Base-by-base conservation (phyloP, 2,113 vertebrate genomes). In the Proteles cristata region DNA sequence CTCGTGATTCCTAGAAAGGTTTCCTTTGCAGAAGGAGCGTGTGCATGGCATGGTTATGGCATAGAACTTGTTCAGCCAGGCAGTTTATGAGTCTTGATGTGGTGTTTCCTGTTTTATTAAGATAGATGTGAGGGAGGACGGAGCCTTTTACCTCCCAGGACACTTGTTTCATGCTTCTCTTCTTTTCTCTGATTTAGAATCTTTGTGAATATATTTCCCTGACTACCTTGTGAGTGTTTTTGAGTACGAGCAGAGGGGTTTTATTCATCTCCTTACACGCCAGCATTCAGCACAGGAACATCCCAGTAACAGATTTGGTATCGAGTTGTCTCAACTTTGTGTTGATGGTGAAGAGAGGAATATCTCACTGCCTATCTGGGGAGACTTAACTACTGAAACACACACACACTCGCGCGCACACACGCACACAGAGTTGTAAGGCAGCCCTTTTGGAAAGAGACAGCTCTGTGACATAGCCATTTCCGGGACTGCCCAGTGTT, bases 331-430 rank as follows among this genome's bases (percentile, higher is more conserved):
- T 55, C n/a, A 31, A 7, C 39, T 88, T 65, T 58, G 26, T 83
- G 76, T 77, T 26, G 43, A 43, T 82, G 90, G 53, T 33, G 55
- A 35, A 55, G 94, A 31, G 81, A 26, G 90, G 23, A 61, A 25
- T 8, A 31, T 55, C 74, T 79, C 21, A 19, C 10, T 63, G 5
- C 39, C 23, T 6, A 1, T 14, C 33, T 8, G 12, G 68, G 76
- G 43, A 39, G 53, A 25, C 48, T 93, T 74, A 39, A 39, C 66
- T 89, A 68, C 80, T n/a, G 15, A 71, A 26, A 43, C 26, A 31
- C 33, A 11, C 0, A 4, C 2, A 5, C 25, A 10, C 11, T 17
- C 9, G 35, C 19, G 26, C 28, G 1, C 11, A 0, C 28, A 7
- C 31, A 28, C 25, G 23, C 25, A 10, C 0, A 21, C 17, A 10